Base-by-base conservation (phyloP, 2,888 invertebrate genomes). In the Torymus aiolomorphi region DNA sequence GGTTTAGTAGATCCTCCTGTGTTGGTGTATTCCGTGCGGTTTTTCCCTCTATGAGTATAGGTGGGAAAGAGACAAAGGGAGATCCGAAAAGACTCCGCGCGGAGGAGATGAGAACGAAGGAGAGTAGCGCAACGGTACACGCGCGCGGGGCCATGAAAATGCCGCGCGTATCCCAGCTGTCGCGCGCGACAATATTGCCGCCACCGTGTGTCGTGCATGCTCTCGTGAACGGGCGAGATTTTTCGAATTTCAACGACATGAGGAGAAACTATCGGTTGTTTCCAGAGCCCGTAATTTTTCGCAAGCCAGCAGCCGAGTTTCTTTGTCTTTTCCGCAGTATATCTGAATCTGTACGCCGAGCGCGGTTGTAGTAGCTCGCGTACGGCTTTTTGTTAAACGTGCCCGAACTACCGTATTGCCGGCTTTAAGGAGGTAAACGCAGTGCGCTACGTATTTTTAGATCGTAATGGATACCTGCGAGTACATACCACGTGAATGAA, bases 211-310 rank as follows among this genome's bases (percentile, higher is more conserved):
- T 42, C 42, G 42, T 42, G 57, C 42, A 8, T 42, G 57, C 18
- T n/a, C 59, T 24, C 51, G 59, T 16, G 61, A 31, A 72, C n/a
- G 42, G 56, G 18, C 75, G 59, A 51, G 59, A 51, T 67, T 75
- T 66, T 75, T 56, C 14, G 20, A 74, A 66, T 49, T 49, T 65
- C 20, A 59, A 74, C 42, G 3, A 16, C 0, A 42, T 14, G 63
- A 16, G 49, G 16, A 18, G 66, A 66, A 74, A 74, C 65, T 74
- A 74, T 66, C 74, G 74, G 65, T 74, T 74, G 65, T 54, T 63
- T 10, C 8, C 42, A 1, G 2, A 24, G 20, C 18, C 31, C 49
- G 42, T 42, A 13, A 54, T 65, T 56, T 73, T 56, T 56, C 31
- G 18, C 42, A 10, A 5, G 8, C 42, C 1, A 42, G 42, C 42